Conservation (phyloP, 2,888 invertebrate genomes). For the Aphodius sticticus region DNA sequence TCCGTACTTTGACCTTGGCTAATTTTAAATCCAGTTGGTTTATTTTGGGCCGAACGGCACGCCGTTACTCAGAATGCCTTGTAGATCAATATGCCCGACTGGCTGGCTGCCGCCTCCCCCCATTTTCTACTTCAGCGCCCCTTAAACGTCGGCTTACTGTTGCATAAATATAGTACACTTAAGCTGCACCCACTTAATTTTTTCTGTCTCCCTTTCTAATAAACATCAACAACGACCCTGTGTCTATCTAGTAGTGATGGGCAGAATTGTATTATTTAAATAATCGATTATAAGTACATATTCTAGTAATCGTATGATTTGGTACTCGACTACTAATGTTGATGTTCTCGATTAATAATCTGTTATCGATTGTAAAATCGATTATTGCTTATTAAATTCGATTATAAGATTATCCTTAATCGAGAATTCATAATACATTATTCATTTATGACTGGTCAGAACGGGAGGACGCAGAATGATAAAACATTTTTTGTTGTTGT, state of each 20-base stretch:
- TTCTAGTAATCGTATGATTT: no score
- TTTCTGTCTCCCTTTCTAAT: background rate
- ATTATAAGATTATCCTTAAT: no score
- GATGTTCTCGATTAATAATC: no score
- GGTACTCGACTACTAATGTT: no score
- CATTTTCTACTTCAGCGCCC: background rate
- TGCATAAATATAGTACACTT: background rate
- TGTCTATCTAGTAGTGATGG: background rate
- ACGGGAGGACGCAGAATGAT: no score
- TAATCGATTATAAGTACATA: no score
- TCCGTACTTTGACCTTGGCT: background rate
- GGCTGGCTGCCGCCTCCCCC: constrained; percentile 4
- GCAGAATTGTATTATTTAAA: no score
- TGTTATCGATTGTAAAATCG: no score
- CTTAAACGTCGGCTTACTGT: background rate
- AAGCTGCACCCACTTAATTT: background rate
- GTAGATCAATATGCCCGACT: constrained; percentile 4
- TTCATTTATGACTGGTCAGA: no score
- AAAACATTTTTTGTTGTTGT: no score
- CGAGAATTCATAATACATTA: no score
- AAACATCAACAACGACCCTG: background rate
- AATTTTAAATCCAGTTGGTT: background rate
- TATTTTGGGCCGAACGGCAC: background rate
- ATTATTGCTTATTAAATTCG: no score
- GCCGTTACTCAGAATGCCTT: background rate